Evolutionary conservation across 1,140 invertebrate genomes (phyloP).

Genomic region (Apis cerana): DNA sequence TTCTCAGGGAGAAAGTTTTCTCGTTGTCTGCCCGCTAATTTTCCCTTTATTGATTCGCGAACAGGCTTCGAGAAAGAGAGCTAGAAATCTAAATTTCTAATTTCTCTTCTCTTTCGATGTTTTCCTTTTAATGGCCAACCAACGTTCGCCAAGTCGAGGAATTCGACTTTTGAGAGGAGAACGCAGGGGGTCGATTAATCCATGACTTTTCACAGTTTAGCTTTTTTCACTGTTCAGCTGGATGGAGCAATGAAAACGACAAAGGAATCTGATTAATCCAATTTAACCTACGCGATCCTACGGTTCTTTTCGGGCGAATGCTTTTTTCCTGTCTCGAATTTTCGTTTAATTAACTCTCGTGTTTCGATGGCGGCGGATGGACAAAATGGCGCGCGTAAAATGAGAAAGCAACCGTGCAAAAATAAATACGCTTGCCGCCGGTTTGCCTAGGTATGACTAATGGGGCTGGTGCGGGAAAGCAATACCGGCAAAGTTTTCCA

Average conservation of each 20-base stretch:
- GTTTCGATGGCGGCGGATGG: not conserved
- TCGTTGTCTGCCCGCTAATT: conserved; percentile 40
- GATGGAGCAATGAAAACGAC: too few species aligned
- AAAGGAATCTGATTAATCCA: too few species aligned
- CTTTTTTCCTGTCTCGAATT: too few species aligned
- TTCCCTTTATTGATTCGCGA: conserved; percentile 39
- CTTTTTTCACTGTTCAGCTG: too few species aligned
- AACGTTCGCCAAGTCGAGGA: too few species aligned
- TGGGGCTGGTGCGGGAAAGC: not conserved
- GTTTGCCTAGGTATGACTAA: conserved; percentile 5
- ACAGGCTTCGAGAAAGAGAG: conserved; percentile 7
- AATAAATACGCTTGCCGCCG: not conserved
- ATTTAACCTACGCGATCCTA: too few species aligned
- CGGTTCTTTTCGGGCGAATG: too few species aligned
- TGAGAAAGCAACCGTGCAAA: not conserved
- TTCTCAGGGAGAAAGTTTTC: conserved; percentile 37
- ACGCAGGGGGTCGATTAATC: too few species aligned
- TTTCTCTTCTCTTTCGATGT: not conserved
- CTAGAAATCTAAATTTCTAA: conserved; percentile 17
- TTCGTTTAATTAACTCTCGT: conserved; percentile 2
- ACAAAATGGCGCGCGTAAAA: not conserved
- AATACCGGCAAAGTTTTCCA: conserved; percentile 26
- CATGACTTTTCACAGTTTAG: not conserved
- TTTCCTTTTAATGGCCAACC: not conserved
- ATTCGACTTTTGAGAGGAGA: too few species aligned